These are phyloP conservation scores for Arctopsyche grandis DNA, from an alignment of 1,140 invertebrate genomes.

Conservation along the genomic window DNA sequence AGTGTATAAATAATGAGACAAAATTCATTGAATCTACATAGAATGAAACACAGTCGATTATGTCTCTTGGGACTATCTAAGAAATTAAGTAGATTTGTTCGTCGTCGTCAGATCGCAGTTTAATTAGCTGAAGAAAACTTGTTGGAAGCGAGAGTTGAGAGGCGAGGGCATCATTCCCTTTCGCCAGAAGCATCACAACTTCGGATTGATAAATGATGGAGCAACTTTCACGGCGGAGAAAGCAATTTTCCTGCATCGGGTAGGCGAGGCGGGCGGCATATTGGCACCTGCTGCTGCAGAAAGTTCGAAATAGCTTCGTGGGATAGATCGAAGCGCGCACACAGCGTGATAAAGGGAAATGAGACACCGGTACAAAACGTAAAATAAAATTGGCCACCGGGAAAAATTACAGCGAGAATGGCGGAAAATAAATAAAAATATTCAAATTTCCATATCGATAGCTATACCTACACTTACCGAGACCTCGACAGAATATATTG, in stretches of 20 bases:
- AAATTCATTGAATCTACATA: too few species aligned
- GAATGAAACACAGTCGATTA: too few species aligned
- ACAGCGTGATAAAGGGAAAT: not conserved
- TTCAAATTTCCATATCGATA: too few species aligned
- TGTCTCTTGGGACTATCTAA: not conserved
- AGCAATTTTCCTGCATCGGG: slow-evolving; percentile 16
- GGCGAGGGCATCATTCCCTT: not conserved
- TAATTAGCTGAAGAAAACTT: slow-evolving; percentile 36
- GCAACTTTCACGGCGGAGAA: slow-evolving; percentile 9
- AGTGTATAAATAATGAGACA: too few species aligned
- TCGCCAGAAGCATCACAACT: not conserved
- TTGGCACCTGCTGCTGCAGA: slow-evolving; percentile 22
- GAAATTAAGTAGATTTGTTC: slow-evolving; percentile 20
- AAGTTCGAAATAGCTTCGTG: not conserved
- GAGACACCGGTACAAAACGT: too few species aligned
- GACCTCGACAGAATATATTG: too few species aligned
- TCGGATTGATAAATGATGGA: slow-evolving; percentile 34
- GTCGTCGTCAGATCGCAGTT: slow-evolving; percentile 9
- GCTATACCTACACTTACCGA: too few species aligned
- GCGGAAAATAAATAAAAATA: too few species aligned
- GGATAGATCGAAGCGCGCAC: not conserved
- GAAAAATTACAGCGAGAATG: too few species aligned
- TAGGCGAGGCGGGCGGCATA: not conserved
- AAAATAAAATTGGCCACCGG: too few species aligned
- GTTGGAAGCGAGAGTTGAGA: not conserved